phyloP scores from a whole-genome alignment of 2,888 invertebrate genomes.

The Mythimna albipuncta region DNA sequence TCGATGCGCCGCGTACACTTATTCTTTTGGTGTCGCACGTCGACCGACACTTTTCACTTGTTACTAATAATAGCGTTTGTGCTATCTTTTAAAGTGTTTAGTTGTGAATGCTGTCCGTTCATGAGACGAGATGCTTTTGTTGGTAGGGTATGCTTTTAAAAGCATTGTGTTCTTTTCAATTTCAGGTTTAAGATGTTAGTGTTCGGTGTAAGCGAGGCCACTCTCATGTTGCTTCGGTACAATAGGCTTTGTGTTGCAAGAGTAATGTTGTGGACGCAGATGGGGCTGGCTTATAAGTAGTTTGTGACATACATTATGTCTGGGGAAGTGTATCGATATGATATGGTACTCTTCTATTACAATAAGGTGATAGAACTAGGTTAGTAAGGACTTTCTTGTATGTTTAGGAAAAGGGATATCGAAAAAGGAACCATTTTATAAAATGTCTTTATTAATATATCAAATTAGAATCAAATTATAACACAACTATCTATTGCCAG shows the following conservation, averaged over 20 bases:
- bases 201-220: conserved; percentile 56
- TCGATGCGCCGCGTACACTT: conserved; percentile 82
- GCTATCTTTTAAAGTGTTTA: conserved; percentile 88
- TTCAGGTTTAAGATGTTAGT: conserved; percentile 70
- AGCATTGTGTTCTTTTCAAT: conserved; percentile 82
- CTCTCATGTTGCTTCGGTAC: conserved; percentile 31
- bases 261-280: conserved; percentile 22
- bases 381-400: too few relatives aligned
- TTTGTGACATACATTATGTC: conserved; percentile 2
- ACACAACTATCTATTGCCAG: not conserved
- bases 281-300: conserved; percentile 11
- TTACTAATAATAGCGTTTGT: conserved; percentile 88
- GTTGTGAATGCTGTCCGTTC: conserved; percentile 86
- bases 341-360: not conserved
- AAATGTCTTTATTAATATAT: not conserved
- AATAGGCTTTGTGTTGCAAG: conserved; percentile 49
- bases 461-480: too few relatives aligned
- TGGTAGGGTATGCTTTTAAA: conserved; percentile 83
- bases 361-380: too few relatives aligned
- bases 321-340: not conserved
- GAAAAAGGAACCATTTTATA: not conserved
- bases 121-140: conserved; percentile 86
- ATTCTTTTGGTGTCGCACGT: conserved; percentile 85
- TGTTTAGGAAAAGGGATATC: not conserved
- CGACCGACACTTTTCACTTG: conserved; percentile 85